phyloP scores from a whole-genome alignment of 1,140 invertebrate genomes.

The Sycophila sp. region DNA sequence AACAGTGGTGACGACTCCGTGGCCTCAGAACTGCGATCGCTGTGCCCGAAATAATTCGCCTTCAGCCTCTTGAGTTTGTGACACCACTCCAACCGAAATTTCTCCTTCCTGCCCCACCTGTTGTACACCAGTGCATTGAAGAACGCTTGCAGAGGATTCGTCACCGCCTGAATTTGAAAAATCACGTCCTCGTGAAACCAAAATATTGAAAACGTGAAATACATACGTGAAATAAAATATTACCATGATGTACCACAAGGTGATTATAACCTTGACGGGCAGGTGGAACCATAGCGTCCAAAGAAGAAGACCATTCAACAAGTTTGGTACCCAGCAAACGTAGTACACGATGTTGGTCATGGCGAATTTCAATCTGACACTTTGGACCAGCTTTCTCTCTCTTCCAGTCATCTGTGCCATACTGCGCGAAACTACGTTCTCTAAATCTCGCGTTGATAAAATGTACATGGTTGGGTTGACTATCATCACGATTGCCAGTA shows the following conservation, averaged over 20 bases:
- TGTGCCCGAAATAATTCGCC: slow-evolving; percentile 35
- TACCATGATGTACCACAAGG: slow-evolving; percentile 85
- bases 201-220: no score
- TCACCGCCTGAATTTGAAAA: slow-evolving; percentile 70
- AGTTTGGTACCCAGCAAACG: slow-evolving; percentile 83
- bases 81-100: slow-evolving; percentile 58
- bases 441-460: slow-evolving; percentile 72
- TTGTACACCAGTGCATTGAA: slow-evolving; percentile 82
- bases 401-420: slow-evolving; percentile 75
- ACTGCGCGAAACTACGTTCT: slow-evolving; percentile 71
- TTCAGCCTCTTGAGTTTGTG: slow-evolving; percentile 49
- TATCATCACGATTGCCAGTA: slow-evolving; percentile 79
- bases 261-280: slow-evolving; percentile 74
- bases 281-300: slow-evolving; percentile 81
- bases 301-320: slow-evolving; percentile 79
- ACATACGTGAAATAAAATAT: no score
- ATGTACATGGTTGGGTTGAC: slow-evolving; percentile 79
- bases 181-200: neutral
- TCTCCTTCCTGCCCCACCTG: slow-evolving; percentile 70
- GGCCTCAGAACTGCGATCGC: slow-evolving; percentile 41
- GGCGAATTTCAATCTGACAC: slow-evolving; percentile 77
- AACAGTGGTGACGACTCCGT: slow-evolving; percentile 59
- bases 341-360: slow-evolving; percentile 82
- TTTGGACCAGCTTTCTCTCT: slow-evolving; percentile 77
- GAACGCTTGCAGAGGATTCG: slow-evolving; percentile 84